Evolutionary conservation across 2,888 invertebrate species (phyloP).

Genomic region (Caradrina clavipalpis): DNA sequence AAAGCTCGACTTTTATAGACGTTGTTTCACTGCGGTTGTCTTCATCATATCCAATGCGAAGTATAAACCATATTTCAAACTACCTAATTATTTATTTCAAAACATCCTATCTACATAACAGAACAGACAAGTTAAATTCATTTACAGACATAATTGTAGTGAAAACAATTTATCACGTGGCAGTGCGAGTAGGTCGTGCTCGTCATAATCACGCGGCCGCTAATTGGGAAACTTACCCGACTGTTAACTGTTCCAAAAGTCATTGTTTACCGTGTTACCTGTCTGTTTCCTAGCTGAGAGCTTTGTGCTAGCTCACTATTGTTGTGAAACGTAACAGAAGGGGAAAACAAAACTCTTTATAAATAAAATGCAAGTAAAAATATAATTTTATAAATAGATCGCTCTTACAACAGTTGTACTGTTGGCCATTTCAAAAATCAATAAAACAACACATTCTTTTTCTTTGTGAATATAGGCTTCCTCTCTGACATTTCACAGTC

Average conservation of each 20-base stretch:
- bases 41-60: not conserved
- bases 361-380: conserved; percentile 19
- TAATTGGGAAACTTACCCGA: conserved; percentile 72
- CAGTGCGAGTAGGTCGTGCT: conserved; percentile 22
- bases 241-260: conserved; percentile 66
- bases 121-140: conserved; percentile 16
- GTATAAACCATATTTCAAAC: not conserved
- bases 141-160: conserved; percentile 27
- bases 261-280: conserved; percentile 68
- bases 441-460: too few species aligned
- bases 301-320: conserved; percentile 39
- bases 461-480: not conserved
- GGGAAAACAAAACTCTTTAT: conserved; percentile 8
- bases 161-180: conserved; percentile 58
- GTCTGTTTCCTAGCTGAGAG: conserved; percentile 35
- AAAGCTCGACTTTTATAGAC: too few species aligned
- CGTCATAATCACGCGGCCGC: conserved; percentile 67
- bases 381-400: not conserved
- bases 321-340: conserved; percentile 16
- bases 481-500: too few species aligned
- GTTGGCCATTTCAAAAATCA: conserved; percentile 6
- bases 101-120: not conserved
- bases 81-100: not conserved
- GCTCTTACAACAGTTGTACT: not conserved
- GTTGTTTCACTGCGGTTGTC: not conserved